These are phyloP conservation scores for Microtus oregoni DNA, from an alignment of 2,113 vertebrate genomes.

Conservation along the genomic window DNA sequence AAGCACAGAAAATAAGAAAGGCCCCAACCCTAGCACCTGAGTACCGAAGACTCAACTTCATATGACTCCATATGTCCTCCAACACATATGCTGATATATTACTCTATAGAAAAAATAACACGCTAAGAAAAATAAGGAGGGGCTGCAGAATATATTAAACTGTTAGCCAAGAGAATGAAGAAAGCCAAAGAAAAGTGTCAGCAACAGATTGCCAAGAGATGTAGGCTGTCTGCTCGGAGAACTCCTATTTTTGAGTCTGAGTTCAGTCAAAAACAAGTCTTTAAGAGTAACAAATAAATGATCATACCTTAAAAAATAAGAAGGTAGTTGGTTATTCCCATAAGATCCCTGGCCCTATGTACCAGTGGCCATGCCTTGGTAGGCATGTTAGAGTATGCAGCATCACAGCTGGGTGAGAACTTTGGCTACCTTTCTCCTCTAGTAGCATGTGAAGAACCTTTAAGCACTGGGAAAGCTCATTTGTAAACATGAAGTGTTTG, in stretches of 20 bases:
- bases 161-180: neutral
- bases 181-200: neutral
- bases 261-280: neutral
- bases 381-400: neutral
- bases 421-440: too few species aligned
- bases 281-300: neutral
- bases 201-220: neutral
- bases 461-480: neutral
- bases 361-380: neutral
- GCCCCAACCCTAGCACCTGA: neutral
- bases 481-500: neutral
- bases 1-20: neutral
- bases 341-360: neutral
- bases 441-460: too few species aligned
- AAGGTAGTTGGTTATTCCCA: neutral
- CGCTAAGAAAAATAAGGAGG: neutral
- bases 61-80: neutral
- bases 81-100: neutral
- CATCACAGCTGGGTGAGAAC: neutral
- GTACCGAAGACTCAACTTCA: neutral
- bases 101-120: neutral
- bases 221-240: neutral
- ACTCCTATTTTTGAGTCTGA: neutral
- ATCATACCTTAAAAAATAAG: neutral
- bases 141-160: neutral